Evolutionary conservation across 2,797 vertebrate genomes (phyloP), one percentile per base, ranked within the genome.

Genomic region (Gymnoscopelus microlampas): DNA sequence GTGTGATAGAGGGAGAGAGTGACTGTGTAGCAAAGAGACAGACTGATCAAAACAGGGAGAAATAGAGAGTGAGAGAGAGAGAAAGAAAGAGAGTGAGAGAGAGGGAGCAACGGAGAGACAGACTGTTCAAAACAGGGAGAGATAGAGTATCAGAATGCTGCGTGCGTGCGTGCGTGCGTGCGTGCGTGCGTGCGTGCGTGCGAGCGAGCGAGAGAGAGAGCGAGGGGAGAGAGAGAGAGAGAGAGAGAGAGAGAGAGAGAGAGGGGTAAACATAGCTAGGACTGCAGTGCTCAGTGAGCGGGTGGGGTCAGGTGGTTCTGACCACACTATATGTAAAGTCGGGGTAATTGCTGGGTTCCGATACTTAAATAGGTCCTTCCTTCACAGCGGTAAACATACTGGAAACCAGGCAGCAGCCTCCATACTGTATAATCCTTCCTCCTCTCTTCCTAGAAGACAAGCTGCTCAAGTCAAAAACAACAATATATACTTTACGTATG

Each of bases 271-370:
- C 39, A 44, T 44, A 63, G 64, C 24, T 39, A 50, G 65, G 80
- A 79, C 10, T 56, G 32, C 56, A 78, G 67, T 14, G 79, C 39
- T 44, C 29, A 71, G 67, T 47, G 19, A 77, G 78, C 79, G 90
- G 90, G 91, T 80, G 90, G 80, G 87, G 91, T 92, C 84, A 89
- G 82, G 87, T 91, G 85, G 81, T 81, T 87, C 61, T 72, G 53
- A 89, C 92, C 88, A 83, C 89, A 88, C 89, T 85, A 87, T 89
- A 91, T 92, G 83, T 89, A 85, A 88, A 87, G 86, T 71, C 65
- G 53, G 73, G 68, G 77, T 91, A 94, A 94, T 92, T 90, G 90
- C 87, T 84, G 78, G 79, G 82, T 90, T 88, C 74, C 63, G 61
- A 83, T 77, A 89, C 82, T 72, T 82, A 94, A 94, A 93, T 93